phyloP scores from a whole-genome alignment of 37 sponge, comb jelly and placozoan genomes.

The Geodia barretti region DNA sequence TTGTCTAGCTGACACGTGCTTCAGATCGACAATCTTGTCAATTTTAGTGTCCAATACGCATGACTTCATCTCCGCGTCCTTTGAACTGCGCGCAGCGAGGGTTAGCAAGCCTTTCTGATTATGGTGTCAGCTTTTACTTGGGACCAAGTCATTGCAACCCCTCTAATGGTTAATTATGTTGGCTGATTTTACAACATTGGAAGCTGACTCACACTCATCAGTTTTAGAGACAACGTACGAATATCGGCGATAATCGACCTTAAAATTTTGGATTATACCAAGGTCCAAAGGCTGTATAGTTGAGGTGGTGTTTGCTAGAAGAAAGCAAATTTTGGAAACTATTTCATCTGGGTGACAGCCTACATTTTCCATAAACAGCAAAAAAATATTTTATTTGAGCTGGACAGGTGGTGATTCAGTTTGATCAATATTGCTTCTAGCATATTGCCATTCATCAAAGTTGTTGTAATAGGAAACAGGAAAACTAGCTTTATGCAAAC shows the following conservation, averaged over 20 bases:
- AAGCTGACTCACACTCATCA: constrained; percentile 10
- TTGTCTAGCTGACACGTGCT: background rate
- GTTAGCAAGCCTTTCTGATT: too few relatives aligned
- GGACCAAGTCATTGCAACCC: background rate
- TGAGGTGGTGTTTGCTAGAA: background rate
- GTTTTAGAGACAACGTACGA: constrained; percentile 10
- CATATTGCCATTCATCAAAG: constrained; percentile 34
- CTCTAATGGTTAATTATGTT: background rate
- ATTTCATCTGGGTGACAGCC: constrained; percentile 1
- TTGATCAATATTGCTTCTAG: constrained; percentile 13
- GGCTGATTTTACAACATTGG: constrained; percentile 20
- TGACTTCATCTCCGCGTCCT: too few relatives aligned
- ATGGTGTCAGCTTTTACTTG: background rate
- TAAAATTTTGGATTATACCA: background rate
- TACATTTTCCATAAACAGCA: constrained; percentile 18
- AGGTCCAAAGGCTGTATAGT: background rate
- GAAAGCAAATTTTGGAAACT: constrained; percentile 4
- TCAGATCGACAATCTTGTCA: background rate
- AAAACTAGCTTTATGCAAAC: constrained; percentile 6
- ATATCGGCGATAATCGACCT: background rate
- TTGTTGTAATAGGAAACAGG: constrained; percentile 33
- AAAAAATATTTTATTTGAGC: constrained; percentile 1
- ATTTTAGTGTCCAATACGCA: background rate
- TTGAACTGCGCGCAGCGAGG: too few relatives aligned
- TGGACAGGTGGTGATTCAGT: background rate